phyloP scores from a whole-genome alignment of 2,797 vertebrate species.

The Lepilemur septentrionalis region DNA sequence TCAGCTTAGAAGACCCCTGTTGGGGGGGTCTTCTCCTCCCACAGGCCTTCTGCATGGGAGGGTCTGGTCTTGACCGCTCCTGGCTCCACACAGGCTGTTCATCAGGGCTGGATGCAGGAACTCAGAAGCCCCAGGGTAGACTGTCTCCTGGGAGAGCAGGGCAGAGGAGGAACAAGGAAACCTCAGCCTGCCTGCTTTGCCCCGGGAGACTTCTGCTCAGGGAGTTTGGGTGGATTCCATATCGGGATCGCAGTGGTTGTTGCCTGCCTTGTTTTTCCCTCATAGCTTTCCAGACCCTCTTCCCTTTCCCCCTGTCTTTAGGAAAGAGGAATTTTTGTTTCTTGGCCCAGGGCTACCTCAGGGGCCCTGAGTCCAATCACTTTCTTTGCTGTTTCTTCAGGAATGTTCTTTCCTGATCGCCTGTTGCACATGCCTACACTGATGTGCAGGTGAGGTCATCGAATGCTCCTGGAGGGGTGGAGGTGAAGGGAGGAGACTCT shows the following conservation, averaged over 20 bases:
- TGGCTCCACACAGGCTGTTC: background rate
- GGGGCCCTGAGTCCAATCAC: too few species aligned
- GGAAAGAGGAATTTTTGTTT: background rate
- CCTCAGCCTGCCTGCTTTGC: background rate
- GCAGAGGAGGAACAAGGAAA: background rate
- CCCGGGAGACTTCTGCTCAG: background rate
- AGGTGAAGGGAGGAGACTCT: too few species aligned
- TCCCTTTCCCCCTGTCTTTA: background rate
- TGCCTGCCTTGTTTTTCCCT: background rate
- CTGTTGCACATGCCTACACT: accelerated
- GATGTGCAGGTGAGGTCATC: background rate
- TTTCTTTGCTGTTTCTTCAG: background rate
- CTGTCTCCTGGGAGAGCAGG: background rate
- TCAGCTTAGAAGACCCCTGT: too few species aligned
- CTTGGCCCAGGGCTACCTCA: background rate
- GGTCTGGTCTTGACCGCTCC: background rate
- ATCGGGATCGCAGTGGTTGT: background rate
- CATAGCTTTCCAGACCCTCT: background rate
- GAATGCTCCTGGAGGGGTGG: background rate
- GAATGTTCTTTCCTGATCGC: background rate
- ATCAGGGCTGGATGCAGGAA: background rate
- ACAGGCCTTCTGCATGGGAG: background rate
- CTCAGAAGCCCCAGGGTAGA: background rate
- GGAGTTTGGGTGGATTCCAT: background rate
- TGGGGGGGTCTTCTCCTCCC: background rate